Evolutionary conservation across 2,113 vertebrate genomes (phyloP).

Genomic region (Caloenas nicobarica): DNA sequence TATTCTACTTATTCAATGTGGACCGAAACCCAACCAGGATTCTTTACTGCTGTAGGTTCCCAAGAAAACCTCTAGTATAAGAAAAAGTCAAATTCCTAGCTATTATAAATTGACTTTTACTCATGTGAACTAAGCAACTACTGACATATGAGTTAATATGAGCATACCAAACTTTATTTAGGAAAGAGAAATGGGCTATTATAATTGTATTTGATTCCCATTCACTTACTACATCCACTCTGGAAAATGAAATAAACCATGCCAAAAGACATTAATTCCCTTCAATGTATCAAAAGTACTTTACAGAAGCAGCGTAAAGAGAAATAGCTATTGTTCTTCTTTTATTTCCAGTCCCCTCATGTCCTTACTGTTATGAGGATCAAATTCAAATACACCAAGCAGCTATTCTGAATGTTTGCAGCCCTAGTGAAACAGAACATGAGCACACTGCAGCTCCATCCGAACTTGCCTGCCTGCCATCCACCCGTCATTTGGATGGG

Average conservation of each 20-base stretch:
- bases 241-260: conserved; percentile 64
- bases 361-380: conserved; percentile 42
- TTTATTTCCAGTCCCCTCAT: conserved; percentile 38
- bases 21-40: background rate
- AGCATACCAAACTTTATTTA: conserved; percentile 61
- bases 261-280: conserved; percentile 60
- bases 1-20: background rate
- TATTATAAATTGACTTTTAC: conserved; percentile 29
- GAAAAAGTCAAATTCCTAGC: conserved; percentile 14
- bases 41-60: background rate
- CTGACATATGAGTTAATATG: conserved; percentile 35
- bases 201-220: conserved; percentile 51
- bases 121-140: conserved; percentile 36
- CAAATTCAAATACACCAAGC: conserved; percentile 55
- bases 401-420: conserved; percentile 54
- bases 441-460: conserved; percentile 36
- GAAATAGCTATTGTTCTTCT: conserved; percentile 64
- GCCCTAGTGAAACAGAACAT: conserved; percentile 34
- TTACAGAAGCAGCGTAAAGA: conserved; percentile 43
- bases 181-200: conserved; percentile 47
- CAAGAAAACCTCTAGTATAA: background rate
- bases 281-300: conserved; percentile 43
- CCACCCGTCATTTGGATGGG: conserved; percentile 46
- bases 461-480: conserved; percentile 49
- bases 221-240: conserved; percentile 53